Conservation (phyloP, 2,888 invertebrate genomes). For the Eupithecia insigniata region DNA sequence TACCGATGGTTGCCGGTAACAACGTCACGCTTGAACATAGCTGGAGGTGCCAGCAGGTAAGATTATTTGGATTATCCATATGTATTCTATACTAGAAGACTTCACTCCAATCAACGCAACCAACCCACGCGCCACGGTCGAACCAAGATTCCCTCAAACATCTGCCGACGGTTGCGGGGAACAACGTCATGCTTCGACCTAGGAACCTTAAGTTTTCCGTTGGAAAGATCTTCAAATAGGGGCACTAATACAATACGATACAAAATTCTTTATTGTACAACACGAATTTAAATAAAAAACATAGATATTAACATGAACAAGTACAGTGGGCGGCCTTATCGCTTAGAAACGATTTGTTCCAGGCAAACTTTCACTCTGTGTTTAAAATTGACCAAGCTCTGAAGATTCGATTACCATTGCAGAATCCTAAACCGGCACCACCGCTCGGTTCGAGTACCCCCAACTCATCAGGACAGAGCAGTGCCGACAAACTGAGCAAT, state of each 20-base stretch:
- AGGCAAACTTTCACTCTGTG: too few species aligned
- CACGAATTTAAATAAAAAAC: too few species aligned
- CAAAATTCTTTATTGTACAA: too few species aligned
- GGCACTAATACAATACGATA: too few species aligned
- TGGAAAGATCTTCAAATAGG: too few species aligned
- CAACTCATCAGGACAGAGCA: conserved; percentile 37
- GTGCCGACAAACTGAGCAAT: conserved; percentile 60
- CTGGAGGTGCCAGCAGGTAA: conserved; percentile 55
- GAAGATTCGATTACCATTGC: too few species aligned
- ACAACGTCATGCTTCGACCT: conserved; percentile 55
- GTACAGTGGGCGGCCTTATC: too few species aligned
- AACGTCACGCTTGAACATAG: conserved; percentile 58
- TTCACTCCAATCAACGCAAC: conserved; percentile 53
- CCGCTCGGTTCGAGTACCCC: conserved; percentile 13
- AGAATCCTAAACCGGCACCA: conserved; percentile 13
- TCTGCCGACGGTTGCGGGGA: conserved; percentile 55
- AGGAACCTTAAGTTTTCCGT: too few species aligned
- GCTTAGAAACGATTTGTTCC: too few species aligned
- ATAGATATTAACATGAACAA: too few species aligned
- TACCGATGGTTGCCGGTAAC: conserved; percentile 55
- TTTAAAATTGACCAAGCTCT: too few species aligned
- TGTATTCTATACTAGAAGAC: not conserved
- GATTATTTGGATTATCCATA: not conserved
- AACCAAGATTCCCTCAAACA: conserved; percentile 58
- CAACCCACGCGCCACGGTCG: conserved; percentile 14